Evolutionary conservation across 2,888 invertebrate species (phyloP), one percentile per base, ranked within the genome.

Genomic region (Lepidocyrtoides sp.): DNA sequence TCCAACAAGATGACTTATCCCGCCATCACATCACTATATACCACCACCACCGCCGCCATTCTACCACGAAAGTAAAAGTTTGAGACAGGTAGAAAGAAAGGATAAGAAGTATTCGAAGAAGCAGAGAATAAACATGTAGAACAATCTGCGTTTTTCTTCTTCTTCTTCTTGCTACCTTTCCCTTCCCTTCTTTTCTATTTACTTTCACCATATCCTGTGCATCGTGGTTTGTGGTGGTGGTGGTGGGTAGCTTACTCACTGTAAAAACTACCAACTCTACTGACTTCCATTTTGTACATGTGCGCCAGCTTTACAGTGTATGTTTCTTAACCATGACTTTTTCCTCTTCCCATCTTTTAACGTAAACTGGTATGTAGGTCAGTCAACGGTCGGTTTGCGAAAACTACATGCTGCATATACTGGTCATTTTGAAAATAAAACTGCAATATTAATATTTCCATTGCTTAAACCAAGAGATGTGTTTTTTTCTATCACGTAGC

Each of bases 321-420:
- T n/a, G 14, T 20, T 29, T 79, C 32, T 51, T 54, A n/a, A 12
- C 32, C 7, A 17, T 29, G n/a, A 44, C 7, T 32, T 57, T 36
- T 4, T 36, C 44, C 17, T 36, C 66, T 29, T 63, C 12, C 48
- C n/a, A 5, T 63, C 29, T 26, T 20, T 54, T 32, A 32, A 17
- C 7, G 17, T 60, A 26, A 17, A 29, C 17, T 72, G 17, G 77
- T 48, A 77, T 87, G 12, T 79, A 32, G 77, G 87, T 87, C 87
- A 63, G 32, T 87, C 87, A 87, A 86, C 79, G 66, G 87, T 69
- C 66, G 66, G 36, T 69, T 17, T n/a, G 36, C 8, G 17, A 3
- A 57, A 20, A 57, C n/a, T n/a, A n/a, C n/a, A n/a, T n/a, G n/a
- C 17, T 5, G 17, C 44, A 12, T 12, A 1, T 44, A 44, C 66